phyloP scores from a whole-genome alignment of 2,888 invertebrate species.

The Rosalia funebris region DNA sequence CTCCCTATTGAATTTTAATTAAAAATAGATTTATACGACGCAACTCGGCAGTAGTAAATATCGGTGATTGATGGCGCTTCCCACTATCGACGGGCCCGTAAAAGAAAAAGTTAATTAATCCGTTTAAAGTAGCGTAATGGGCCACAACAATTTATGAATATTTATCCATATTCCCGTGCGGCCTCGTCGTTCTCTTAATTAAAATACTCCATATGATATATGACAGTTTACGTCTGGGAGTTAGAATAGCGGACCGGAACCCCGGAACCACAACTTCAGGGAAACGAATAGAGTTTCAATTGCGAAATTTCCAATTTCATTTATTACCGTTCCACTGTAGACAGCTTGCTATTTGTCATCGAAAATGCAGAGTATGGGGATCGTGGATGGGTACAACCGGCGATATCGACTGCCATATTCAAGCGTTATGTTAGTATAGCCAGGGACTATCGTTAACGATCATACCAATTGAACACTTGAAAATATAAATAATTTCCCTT shows the following conservation, averaged over 20 bases:
- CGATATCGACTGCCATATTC: no score
- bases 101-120: conserved; percentile 27
- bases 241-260: conserved; percentile 2
- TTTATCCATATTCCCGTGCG: conserved; percentile 26
- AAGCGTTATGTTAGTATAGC: no score
- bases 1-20: conserved; percentile 20
- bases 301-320: conserved; percentile 13
- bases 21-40: conserved; percentile 19
- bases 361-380: neutral
- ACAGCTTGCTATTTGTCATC: neutral
- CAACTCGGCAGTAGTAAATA: conserved; percentile 9
- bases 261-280: neutral
- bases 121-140: conserved; percentile 13
- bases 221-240: conserved; percentile 25
- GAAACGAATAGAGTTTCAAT: conserved; percentile 12
- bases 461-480: no score
- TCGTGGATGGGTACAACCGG: no score
- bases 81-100: conserved; percentile 11
- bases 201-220: conserved; percentile 36
- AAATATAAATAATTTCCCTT: no score
- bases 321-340: conserved; percentile 4
- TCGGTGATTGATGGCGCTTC: conserved; percentile 23
- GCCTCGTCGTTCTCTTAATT: conserved; percentile 37
- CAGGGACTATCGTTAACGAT: no score
- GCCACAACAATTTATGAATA: conserved; percentile 28